Evolutionary conservation across 2,797 vertebrate genomes (phyloP), one percentile per base, ranked within the genome.

Genomic region (Spea hammondii): DNA sequence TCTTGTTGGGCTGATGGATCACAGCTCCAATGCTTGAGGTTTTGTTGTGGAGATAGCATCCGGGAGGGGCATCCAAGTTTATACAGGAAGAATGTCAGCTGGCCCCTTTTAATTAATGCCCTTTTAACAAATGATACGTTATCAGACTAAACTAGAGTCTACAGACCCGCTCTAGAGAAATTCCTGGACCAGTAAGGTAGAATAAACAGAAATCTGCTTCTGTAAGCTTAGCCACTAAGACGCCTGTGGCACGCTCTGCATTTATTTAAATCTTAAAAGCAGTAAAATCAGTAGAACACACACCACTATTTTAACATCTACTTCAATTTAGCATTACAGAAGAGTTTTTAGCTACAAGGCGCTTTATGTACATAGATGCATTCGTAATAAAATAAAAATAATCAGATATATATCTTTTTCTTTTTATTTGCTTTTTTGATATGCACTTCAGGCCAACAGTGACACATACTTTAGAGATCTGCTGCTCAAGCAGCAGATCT

Each of bases 111-210:
- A 82, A 82, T 82, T 69, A 82, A 82, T 82, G 70, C 75, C 70
- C 65, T 77, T 82, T 82, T 82, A 82, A 82, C 70, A 82, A 82
- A 82, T 82, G 75, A 77, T 82, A 82, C 70, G 70, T 78, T 81
- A 82, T 82, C 75, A 82, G 80, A 78, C 80, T 82, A 82, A 82
- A 82, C 75, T 65, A 78, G 75, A 78, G 75, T 70, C 75, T 82
- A 78, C 65, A 74, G 69, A 69, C 66, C 67, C 64, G 59, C 79
- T 82, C 70, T 64, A 77, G 71, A 68, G 57, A 78, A 77, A 74
- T 82, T 82, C 75, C 80, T 77, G 80, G 65, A 77, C 65, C 65
- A 44, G 65, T 55, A 82, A 77, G 70, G 79, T 81, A 82, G 77
- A 44, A 45, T 82, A 82, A 82, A 82, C 79, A 82, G 65, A 70